These are phyloP conservation scores for Trachelus tabidus DNA, from an alignment of 2,888 invertebrate species.

Conservation along the genomic window DNA sequence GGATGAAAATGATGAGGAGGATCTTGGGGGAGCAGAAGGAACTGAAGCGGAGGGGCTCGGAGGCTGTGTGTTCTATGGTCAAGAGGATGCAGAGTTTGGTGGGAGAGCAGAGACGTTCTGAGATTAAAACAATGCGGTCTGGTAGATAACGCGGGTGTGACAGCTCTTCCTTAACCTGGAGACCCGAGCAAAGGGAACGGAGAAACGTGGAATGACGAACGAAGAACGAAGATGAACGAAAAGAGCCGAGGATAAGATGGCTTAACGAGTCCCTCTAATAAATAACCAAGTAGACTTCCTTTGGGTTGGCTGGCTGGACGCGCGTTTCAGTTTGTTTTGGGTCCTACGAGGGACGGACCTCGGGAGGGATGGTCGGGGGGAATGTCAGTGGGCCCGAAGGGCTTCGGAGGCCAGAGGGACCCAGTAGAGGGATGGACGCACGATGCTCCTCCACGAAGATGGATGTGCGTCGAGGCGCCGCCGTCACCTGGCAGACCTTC, in stretches of 20 bases:
- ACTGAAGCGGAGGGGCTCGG: conserved; percentile 13
- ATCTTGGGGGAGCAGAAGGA: background rate
- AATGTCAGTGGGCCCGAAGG: conserved; percentile 15
- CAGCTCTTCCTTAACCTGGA: conserved; percentile 43
- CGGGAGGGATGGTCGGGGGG: conserved; percentile 12
- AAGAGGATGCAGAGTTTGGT: background rate
- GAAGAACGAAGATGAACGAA: background rate
- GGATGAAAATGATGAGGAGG: background rate
- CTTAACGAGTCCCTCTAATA: conserved; percentile 61
- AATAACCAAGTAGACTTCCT: conserved; percentile 44
- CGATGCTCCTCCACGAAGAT: conserved; percentile 49
- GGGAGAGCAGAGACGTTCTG: background rate
- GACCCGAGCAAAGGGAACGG: conserved; percentile 19
- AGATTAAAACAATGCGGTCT: conserved; percentile 57
- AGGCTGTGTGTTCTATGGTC: background rate
- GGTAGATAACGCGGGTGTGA: conserved; percentile 55
- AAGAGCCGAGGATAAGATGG: conserved; percentile 41
- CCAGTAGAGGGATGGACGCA: conserved; percentile 29
- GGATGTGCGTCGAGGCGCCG: conserved; percentile 62
- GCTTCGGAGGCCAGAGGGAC: conserved; percentile 34
- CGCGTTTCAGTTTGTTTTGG: background rate
- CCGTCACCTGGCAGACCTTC: conserved; percentile 57
- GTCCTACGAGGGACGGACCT: background rate
- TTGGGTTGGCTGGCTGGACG: conserved; percentile 17
- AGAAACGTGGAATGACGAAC: background rate